Conservation (phyloP, 2,113 vertebrate genomes). For the Psophia crepitans region DNA sequence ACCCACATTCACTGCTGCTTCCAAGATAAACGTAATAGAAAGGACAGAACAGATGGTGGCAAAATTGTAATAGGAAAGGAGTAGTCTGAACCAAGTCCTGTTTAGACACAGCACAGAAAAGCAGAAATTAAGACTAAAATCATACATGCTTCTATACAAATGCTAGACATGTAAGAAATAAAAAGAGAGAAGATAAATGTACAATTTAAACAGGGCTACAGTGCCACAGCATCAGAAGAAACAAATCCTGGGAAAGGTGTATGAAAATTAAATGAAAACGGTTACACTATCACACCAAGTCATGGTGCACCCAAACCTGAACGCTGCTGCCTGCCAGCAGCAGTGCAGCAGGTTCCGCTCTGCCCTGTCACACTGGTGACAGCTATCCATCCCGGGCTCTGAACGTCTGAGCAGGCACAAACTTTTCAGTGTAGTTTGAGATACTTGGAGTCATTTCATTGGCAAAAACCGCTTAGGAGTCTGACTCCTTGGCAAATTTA, state of each 20-base stretch:
- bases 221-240: neutral
- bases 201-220: neutral
- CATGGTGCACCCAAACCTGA: neutral
- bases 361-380: neutral
- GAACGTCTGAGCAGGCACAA: neutral
- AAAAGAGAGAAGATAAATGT: neutral
- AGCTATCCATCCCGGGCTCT: neutral
- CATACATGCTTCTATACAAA: neutral
- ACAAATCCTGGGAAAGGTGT: neutral
- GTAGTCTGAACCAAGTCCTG: neutral
- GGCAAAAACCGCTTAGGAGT: neutral
- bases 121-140: neutral
- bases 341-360: neutral
- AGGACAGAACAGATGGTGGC: neutral
- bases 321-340: neutral
- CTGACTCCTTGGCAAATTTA: neutral
- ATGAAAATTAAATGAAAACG: neutral
- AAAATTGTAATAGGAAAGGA: neutral
- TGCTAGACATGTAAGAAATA: neutral
- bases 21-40: neutral
- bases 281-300: neutral
- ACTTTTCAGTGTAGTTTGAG: neutral
- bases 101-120: neutral
- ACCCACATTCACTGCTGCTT: neutral
- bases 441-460: neutral